These are phyloP conservation scores for Cephus rjabovi DNA, from an alignment of 2,888 invertebrate species.

Conservation along the genomic window DNA sequence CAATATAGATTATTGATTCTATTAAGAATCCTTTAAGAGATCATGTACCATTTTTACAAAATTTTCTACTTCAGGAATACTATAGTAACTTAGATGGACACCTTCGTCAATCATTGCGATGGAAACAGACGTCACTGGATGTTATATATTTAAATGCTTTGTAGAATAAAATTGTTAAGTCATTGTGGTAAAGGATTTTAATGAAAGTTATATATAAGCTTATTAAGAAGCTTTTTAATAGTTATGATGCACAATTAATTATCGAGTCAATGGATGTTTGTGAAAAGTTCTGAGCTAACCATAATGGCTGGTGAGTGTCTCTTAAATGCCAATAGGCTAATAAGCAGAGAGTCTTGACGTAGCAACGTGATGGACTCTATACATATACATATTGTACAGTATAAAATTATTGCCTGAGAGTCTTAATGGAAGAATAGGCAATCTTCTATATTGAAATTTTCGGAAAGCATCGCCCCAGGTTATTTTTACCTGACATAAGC, in stretches of 20 bases:
- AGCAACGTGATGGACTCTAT: neutral
- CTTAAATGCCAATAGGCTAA: constrained; percentile 47
- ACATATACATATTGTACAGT: neutral
- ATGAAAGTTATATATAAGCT: neutral
- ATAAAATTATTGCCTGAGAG: neutral
- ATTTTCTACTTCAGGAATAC: neutral
- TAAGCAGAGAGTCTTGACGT: neutral
- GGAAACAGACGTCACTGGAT: neutral
- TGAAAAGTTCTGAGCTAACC: neutral
- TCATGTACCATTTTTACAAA: neutral
- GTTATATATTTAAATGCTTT: neutral
- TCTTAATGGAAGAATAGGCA: neutral
- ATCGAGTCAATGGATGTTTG: neutral
- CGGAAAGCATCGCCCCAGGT: neutral
- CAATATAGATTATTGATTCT: neutral
- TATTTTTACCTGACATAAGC: neutral
- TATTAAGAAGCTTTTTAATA: neutral
- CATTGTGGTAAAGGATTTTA: neutral
- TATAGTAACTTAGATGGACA: neutral
- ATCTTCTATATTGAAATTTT: neutral
- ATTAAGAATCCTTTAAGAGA: neutral
- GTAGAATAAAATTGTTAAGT: neutral
- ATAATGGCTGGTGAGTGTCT: constrained; percentile 5
- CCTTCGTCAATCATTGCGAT: neutral
- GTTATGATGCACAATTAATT: neutral